These are phyloP conservation scores for Sialia sialis DNA, from an alignment of 2,113 vertebrate genomes.

Conservation along the genomic window DNA sequence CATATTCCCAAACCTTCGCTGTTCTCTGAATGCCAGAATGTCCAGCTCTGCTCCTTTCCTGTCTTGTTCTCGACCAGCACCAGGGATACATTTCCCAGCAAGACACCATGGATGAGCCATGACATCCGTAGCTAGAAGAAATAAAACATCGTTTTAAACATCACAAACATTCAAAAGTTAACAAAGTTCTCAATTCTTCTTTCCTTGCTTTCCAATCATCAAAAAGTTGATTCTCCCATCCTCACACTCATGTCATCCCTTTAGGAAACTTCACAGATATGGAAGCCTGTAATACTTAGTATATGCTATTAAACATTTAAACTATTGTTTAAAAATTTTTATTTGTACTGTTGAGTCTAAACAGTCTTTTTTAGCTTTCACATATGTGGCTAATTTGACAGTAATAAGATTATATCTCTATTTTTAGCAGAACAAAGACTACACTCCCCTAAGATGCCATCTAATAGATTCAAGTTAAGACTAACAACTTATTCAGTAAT, in stretches of 20 bases:
- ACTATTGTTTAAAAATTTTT: neutral
- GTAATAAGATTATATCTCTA: neutral
- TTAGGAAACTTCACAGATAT: neutral
- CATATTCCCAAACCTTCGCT: slow-evolving; percentile 76
- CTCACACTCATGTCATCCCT: neutral
- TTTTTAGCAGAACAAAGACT: neutral
- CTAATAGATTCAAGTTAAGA: slow-evolving; percentile 32
- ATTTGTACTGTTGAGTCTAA: neutral
- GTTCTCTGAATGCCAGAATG: slow-evolving; percentile 78
- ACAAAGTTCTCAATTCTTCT: neutral
- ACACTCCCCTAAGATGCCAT: neutral
- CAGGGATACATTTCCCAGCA: slow-evolving; percentile 83
- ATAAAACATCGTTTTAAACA: neutral
- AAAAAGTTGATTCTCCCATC: neutral
- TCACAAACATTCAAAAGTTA: neutral
- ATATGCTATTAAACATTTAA: neutral
- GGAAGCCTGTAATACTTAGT: neutral
- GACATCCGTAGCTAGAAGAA: slow-evolving; percentile 84
- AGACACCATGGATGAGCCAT: slow-evolving; percentile 79
- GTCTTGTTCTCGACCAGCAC: slow-evolving; percentile 88
- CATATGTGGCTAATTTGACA: neutral
- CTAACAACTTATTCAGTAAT: slow-evolving; percentile 35
- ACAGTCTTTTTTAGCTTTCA: neutral
- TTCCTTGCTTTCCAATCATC: neutral
- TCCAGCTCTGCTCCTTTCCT: slow-evolving; percentile 77